These are phyloP conservation scores for Herpailurus yagouaroundi DNA, from an alignment of 2,113 vertebrate species.

Conservation along the genomic window DNA sequence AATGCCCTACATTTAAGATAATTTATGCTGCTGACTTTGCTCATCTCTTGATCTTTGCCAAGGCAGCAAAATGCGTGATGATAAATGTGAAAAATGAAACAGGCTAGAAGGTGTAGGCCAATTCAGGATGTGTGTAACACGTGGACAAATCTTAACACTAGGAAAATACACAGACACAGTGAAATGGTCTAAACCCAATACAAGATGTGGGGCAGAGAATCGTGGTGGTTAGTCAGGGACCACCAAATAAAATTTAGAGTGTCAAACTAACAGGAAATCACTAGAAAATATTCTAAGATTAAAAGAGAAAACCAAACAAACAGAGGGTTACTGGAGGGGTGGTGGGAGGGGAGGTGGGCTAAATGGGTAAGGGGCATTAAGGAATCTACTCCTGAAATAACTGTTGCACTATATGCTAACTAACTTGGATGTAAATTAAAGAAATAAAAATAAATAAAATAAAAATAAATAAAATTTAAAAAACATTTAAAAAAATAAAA, in stretches of 20 bases:
- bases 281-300: background rate
- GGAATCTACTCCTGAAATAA: too few relatives aligned
- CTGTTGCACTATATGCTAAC: too few relatives aligned
- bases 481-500: too few relatives aligned
- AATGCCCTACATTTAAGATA: background rate
- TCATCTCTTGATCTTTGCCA: background rate
- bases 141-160: background rate
- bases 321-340: too few relatives aligned
- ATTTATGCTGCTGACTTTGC: background rate
- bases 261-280: slow-evolving; percentile 5
- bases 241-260: background rate
- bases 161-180: background rate
- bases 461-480: too few relatives aligned
- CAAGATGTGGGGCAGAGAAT: background rate
- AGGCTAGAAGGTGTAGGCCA: background rate
- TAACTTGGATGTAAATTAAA: too few relatives aligned
- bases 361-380: too few relatives aligned
- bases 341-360: too few relatives aligned
- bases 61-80: background rate
- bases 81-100: background rate
- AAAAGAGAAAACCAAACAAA: background rate
- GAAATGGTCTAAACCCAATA: background rate
- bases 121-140: background rate
- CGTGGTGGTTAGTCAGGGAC: background rate
- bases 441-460: too few relatives aligned